Conservation (phyloP, 2,797 vertebrate species). For the Eupleurogrammus muticus region DNA sequence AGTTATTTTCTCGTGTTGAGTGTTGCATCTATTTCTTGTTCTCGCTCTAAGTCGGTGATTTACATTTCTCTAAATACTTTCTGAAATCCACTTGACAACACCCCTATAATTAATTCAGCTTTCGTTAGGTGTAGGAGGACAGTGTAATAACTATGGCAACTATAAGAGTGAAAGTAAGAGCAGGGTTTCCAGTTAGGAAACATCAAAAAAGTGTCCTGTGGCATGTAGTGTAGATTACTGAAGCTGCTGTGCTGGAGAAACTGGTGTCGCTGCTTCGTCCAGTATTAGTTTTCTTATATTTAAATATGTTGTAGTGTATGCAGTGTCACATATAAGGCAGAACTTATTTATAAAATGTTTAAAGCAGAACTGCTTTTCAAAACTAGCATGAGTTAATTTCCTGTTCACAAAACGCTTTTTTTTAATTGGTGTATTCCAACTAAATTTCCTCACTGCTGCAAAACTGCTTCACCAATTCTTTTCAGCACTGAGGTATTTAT, state of each 20-base stretch:
- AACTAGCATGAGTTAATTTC: background rate
- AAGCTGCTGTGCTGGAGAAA: constrained; percentile 5
- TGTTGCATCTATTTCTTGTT: constrained; percentile 26
- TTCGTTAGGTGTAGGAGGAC: constrained; percentile 75
- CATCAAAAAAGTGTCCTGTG: constrained; percentile 16
- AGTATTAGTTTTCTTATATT: background rate
- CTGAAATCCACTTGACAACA: constrained; percentile 60
- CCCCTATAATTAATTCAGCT: constrained; percentile 73
- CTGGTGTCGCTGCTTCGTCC: background rate
- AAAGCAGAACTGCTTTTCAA: constrained; percentile 3
- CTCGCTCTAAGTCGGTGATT: constrained; percentile 62
- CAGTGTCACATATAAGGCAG: background rate
- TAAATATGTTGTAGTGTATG: background rate
- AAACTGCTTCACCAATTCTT: background rate
- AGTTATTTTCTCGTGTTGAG: constrained; percentile 12
- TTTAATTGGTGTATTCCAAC: background rate
- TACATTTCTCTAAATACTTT: constrained; percentile 63
- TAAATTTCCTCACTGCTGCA: background rate
- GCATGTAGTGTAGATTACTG: background rate
- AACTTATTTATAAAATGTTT: background rate
- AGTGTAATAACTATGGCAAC: constrained; percentile 72
- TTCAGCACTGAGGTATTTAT: constrained; percentile 7
- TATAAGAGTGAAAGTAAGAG: constrained; percentile 62
- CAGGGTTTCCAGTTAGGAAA: constrained; percentile 32
- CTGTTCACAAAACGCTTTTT: background rate